These are phyloP conservation scores for Nerophis ophidion DNA, from an alignment of 2,113 vertebrate species.

Conservation along the genomic window DNA sequence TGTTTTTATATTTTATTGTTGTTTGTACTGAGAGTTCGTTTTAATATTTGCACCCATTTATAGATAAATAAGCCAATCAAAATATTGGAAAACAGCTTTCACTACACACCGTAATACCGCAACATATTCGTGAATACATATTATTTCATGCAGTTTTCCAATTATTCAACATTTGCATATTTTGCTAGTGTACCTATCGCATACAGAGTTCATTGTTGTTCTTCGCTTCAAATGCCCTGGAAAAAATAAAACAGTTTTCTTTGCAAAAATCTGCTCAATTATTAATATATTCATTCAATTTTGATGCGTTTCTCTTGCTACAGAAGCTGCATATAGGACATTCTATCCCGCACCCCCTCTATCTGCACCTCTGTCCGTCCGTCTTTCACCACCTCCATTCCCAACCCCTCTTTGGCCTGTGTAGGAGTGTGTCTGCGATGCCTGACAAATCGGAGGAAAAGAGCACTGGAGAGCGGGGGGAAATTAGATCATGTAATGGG, in stretches of 20 bases:
- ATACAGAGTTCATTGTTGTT: conserved; percentile 60
- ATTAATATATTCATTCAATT: conserved; percentile 77
- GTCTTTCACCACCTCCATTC: conserved; percentile 52
- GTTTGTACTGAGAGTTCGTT: too few relatives aligned
- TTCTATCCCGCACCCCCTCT: conserved; percentile 27
- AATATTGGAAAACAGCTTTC: too few relatives aligned
- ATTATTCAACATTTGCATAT: too few relatives aligned
- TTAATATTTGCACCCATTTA: too few relatives aligned
- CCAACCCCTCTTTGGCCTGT: conserved; percentile 41
- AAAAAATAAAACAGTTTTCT: conserved; percentile 62
- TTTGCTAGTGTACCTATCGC: too few relatives aligned
- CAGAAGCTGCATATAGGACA: conserved; percentile 40
- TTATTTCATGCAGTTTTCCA: too few relatives aligned
- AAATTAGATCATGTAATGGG: conserved; percentile 76
- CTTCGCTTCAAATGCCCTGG: conserved; percentile 63
- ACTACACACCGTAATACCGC: too few relatives aligned
- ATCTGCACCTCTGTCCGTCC: conserved; percentile 26
- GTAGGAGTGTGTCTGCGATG: conserved; percentile 46
- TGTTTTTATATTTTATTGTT: too few relatives aligned
- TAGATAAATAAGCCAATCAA: too few relatives aligned
- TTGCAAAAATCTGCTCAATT: conserved; percentile 71
- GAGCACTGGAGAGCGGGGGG: conserved; percentile 39
- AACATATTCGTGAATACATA: too few relatives aligned
- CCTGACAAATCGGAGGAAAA: conserved; percentile 42
- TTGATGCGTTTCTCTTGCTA: conserved; percentile 66